Percentiles rank a stretch among this genome's conserved stretches.
These are phyloP conservation scores for Eolophus roseicapilla DNA, from an alignment of 2,113 vertebrate species.

Conservation along the genomic window DNA sequence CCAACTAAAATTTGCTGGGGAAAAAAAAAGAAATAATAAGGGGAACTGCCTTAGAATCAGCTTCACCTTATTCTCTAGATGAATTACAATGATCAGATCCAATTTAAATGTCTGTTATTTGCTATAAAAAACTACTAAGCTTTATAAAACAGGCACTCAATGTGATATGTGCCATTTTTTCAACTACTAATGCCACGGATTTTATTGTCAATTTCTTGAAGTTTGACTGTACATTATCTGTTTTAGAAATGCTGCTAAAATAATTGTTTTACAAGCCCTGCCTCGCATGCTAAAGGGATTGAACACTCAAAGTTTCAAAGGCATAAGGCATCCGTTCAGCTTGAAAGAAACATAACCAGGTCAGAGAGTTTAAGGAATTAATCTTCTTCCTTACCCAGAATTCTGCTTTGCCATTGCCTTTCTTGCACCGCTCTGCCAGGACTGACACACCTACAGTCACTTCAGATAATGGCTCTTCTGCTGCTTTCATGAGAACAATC, in stretches of 20 bases:
- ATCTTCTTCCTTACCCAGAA: slow-evolving; percentile 87
- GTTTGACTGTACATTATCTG: background rate
- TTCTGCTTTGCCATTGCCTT: slow-evolving; percentile 90
- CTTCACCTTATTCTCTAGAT: background rate
- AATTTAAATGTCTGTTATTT: background rate
- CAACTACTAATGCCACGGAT: background rate
- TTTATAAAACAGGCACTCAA: background rate
- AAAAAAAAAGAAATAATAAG: background rate
- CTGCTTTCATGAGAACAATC: slow-evolving; percentile 92
- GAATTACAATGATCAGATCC: background rate
- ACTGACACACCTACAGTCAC: slow-evolving; percentile 93
- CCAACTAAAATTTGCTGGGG: background rate
- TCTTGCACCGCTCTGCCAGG: slow-evolving; percentile 95
- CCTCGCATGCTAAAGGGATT: background rate
- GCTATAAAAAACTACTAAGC: background rate
- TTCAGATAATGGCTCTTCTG: slow-evolving; percentile 90
- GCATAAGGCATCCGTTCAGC: background rate
- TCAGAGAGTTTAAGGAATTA: background rate
- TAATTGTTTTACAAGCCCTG: background rate
- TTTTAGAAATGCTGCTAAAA: background rate
- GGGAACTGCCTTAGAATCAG: background rate
- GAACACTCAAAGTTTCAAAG: background rate
- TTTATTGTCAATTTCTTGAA: background rate
- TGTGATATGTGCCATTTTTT: background rate
- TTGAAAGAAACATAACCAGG: background rate